Base-by-base conservation (phyloP, 2,888 invertebrate genomes). In the Melinaea menophilus region DNA sequence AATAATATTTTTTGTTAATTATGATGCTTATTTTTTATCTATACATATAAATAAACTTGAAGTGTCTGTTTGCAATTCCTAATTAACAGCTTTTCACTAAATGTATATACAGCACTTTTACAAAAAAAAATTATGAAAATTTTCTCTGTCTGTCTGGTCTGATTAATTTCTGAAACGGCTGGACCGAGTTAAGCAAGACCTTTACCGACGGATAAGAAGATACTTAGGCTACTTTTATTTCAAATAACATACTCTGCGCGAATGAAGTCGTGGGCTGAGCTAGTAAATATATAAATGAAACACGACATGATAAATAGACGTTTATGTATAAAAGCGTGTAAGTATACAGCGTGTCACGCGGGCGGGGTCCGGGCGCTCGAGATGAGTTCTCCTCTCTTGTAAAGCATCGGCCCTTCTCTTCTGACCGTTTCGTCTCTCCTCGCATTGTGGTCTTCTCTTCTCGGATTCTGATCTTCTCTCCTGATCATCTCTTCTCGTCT, bases 321-420 rank as follows among this genome's bases (percentile, higher is more conserved):
- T 90, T 83, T 87, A 88, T 88, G 83, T 88, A 87, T 86, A 85
- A 88, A 85, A 87, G 79, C 80, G 79, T 70, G 75, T 76, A 77
- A 75, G 76, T 65, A 72, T 67, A 73, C 75, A 81, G 76, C 75
- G 65, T 76, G 86, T 90, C 90, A 89, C 79, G 88, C 82, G 63
- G 84, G 84, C 64, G 80, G 84, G 59, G 83, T 78, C 58, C 92
- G 93, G 66, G 95, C 95, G 84, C 96, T 96, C 55, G 96, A 95
- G 75, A 96, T 96, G 63, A 96, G 88, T 84, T 96, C 96, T 66
- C 95, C 93, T 68, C 96, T 89, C 84, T 96, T 96, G 92, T 95
- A 96, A 31, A 95, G 93, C 60, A 92, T 92, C 66, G 89, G 67
- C 72, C 78, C 78, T 79, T 72, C 77, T 73, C 63, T 70, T 62